Evolutionary conservation across 1,140 invertebrate species (phyloP).

Genomic region (Caligus rogercresseyi): DNA sequence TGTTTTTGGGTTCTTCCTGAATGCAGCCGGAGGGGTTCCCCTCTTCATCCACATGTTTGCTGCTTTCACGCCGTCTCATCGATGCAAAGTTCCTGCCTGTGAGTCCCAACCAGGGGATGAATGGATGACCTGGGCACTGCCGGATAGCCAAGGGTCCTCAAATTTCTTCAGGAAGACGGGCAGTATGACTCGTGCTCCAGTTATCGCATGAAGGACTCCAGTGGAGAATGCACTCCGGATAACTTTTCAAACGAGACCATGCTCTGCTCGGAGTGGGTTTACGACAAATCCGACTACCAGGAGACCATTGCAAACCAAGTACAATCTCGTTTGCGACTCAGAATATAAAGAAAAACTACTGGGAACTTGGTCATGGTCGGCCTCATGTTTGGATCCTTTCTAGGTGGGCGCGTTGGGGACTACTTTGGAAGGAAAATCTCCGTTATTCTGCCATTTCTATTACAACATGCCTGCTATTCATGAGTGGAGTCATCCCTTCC

Average conservation of each 20-base stretch:
- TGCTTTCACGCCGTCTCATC: constrained; percentile 1
- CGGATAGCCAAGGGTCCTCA: neutral
- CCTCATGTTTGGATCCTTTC: constrained; percentile 2
- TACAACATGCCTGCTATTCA: neutral
- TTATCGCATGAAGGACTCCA: neutral
- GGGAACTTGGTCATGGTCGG: constrained; percentile 5
- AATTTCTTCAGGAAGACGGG: neutral
- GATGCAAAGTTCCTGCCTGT: neutral
- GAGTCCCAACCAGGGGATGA: neutral
- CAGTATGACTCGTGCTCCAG: neutral
- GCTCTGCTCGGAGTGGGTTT: neutral
- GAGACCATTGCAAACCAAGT: constrained; percentile 5
- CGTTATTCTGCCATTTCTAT: neutral
- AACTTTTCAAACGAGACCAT: neutral
- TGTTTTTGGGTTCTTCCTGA: neutral
- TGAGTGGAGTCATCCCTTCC: neutral
- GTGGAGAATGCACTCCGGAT: neutral
- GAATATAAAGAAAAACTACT: constrained; percentile 7
- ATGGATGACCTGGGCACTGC: neutral
- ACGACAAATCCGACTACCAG: neutral
- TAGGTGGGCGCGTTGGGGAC: constrained; percentile 1
- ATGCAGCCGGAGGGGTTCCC: neutral
- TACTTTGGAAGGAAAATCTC: neutral
- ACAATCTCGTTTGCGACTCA: neutral
- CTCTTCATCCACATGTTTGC: constrained; percentile 14